Conservation (phyloP, 2,797 vertebrate genomes). For the Sylvia borin region DNA sequence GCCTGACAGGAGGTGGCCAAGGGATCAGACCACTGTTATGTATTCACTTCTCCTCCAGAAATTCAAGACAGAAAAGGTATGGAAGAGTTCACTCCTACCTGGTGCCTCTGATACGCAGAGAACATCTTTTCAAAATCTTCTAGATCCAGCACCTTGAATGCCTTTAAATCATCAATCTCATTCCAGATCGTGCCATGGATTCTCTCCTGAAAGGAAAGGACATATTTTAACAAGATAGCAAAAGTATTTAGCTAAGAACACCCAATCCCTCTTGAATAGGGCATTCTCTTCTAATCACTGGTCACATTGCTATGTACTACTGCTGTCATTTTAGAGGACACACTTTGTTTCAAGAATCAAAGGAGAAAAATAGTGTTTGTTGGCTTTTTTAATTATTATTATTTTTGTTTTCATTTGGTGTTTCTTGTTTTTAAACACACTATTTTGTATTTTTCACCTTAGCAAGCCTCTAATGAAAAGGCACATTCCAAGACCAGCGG, state of each 20-base stretch:
- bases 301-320: background rate
- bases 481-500: background rate
- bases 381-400: background rate
- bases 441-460: background rate
- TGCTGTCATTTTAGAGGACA: background rate
- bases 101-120: constrained; percentile 97
- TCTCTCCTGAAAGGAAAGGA: constrained; percentile 81
- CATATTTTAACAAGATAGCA: background rate
- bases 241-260: background rate
- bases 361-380: background rate
- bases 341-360: background rate
- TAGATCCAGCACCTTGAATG: constrained; percentile 92
- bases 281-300: background rate
- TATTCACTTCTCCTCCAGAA: background rate
- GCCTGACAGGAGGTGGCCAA: background rate
- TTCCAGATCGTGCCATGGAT: constrained; percentile 94
- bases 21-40: background rate
- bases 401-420: background rate
- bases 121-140: constrained; percentile 99
- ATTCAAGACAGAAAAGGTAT: background rate
- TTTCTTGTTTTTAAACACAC: background rate
- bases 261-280: background rate
- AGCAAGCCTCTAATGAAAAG: background rate
- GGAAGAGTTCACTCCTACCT: constrained; percentile 79
- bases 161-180: constrained; percentile 91